These are phyloP conservation scores for Calliphora vomitoria DNA, from an alignment of 2,888 invertebrate species.

Conservation along the genomic window DNA sequence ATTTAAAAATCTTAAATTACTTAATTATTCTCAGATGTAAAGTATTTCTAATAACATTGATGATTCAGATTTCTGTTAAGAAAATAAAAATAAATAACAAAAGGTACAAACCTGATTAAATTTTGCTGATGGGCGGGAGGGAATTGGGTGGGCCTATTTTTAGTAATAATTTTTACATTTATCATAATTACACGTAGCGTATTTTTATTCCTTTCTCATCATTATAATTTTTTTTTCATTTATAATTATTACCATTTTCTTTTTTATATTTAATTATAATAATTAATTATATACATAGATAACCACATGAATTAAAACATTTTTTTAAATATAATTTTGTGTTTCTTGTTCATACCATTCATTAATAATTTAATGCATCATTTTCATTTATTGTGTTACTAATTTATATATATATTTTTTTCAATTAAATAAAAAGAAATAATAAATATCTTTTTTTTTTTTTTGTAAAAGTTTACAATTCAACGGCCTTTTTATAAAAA, in stretches of 20 bases:
- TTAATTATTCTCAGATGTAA: too few species aligned
- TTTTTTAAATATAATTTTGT: conserved; percentile 24
- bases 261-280: conserved; percentile 79
- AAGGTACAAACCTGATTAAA: too few species aligned
- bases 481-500: neutral
- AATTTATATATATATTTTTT: conserved; percentile 10
- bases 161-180: neutral
- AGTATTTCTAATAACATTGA: too few species aligned
- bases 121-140: too few species aligned
- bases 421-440: neutral
- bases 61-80: too few species aligned
- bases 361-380: conserved; percentile 17
- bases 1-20: conserved; percentile 76
- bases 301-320: conserved; percentile 81
- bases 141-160: too few species aligned
- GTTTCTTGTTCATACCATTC: conserved; percentile 42
- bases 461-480: neutral
- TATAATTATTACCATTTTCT: conserved; percentile 58
- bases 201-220: conserved; percentile 18
- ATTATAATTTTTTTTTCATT: conserved; percentile 58
- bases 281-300: conserved; percentile 84
- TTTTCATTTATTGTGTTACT: conserved; percentile 19
- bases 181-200: neutral
- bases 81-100: too few species aligned
- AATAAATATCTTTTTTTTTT: neutral